Conservation (phyloP, 2,113 vertebrate genomes). For the Hucho hucho region DNA sequence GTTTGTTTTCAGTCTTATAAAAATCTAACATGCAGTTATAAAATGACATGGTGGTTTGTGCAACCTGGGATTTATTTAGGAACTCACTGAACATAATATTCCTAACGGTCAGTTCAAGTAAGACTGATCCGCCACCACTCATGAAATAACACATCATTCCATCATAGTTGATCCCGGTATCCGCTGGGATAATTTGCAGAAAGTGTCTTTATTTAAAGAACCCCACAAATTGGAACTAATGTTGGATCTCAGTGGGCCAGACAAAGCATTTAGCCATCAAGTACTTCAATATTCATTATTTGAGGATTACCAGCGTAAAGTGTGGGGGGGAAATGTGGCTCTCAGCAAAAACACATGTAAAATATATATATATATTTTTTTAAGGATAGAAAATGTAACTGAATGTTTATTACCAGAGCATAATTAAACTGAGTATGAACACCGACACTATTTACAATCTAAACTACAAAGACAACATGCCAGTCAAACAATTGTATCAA, state of each 20-base stretch:
- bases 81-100: constrained; percentile 36
- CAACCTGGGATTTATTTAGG: constrained; percentile 57
- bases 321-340: background rate
- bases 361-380: too few species aligned
- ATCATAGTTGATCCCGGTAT: too few species aligned
- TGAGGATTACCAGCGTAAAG: background rate
- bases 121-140: background rate
- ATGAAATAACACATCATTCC: too few species aligned
- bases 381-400: constrained; percentile 1
- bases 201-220: background rate
- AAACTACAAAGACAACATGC: constrained; percentile 22
- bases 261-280: background rate
- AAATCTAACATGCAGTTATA: background rate
- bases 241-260: background rate
- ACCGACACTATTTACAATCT: constrained; percentile 10
- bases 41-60: constrained; percentile 41
- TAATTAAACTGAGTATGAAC: background rate
- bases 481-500: constrained; percentile 7
- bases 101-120: background rate
- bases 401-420: background rate
- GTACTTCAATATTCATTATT: background rate
- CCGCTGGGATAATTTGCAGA: background rate
- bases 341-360: background rate
- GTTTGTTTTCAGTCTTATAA: background rate
- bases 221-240: background rate